Conservation (phyloP, 2,888 invertebrate species). For the Phortica magna region DNA sequence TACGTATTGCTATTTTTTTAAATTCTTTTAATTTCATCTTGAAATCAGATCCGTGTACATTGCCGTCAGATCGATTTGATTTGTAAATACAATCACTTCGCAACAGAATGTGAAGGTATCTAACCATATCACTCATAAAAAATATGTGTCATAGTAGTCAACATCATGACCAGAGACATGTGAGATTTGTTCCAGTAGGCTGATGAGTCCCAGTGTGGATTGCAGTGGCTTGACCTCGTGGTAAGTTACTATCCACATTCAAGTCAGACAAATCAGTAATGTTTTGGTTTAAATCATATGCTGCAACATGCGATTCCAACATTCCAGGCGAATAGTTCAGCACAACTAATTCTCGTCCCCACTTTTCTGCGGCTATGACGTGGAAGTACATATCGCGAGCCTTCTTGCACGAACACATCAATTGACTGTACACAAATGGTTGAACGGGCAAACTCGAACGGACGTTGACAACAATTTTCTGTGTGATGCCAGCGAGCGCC, state of each 20-base stretch:
- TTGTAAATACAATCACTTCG: conserved; percentile 44
- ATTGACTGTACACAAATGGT: conserved; percentile 64
- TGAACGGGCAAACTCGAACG: conserved; percentile 67
- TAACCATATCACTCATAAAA: conserved; percentile 67
- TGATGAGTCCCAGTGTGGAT: conserved; percentile 69
- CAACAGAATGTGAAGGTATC: conserved; percentile 45
- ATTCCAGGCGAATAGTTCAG: conserved; percentile 73
- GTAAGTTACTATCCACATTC: conserved; percentile 47
- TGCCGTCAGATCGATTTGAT: background rate
- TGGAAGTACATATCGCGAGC: conserved; percentile 77
- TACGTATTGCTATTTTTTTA: no score
- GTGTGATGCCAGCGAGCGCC: conserved; percentile 41
- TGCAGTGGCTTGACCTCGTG: conserved; percentile 64
- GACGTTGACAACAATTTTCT: conserved; percentile 71
- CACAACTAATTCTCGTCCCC: conserved; percentile 57
- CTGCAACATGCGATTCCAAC: conserved; percentile 59
- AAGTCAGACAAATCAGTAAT: conserved; percentile 58
- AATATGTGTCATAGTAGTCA: conserved; percentile 74
- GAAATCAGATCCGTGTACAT: no score
- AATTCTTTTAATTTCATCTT: no score
- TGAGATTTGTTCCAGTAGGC: conserved; percentile 70
- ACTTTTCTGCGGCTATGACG: conserved; percentile 69
- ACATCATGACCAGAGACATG: conserved; percentile 76
- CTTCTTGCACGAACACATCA: conserved; percentile 71
- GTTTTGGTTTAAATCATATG: conserved; percentile 70